A percentile compares a stretch with the other conserved stretches of the same genome.
Evolutionary conservation across 1,140 invertebrate genomes (phyloP).

Genomic region (Marisa cornuarietis): DNA sequence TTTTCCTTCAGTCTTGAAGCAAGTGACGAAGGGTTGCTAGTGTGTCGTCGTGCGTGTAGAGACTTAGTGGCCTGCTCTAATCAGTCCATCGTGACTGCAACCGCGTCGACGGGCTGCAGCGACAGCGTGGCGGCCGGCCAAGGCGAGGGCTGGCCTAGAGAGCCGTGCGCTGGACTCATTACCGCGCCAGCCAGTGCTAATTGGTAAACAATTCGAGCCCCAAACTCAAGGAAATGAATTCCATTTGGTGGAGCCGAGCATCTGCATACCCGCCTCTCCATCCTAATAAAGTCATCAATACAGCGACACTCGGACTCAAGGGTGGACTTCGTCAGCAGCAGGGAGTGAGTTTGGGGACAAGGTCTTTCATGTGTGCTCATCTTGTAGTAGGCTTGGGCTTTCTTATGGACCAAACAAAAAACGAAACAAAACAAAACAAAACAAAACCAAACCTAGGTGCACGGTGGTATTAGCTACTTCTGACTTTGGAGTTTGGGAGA

Average conservation of each 20-base stretch:
- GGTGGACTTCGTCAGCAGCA: conserved; percentile 10
- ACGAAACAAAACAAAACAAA: too few species aligned
- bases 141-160: neutral
- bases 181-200: conserved; percentile 11
- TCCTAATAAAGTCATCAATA: conserved; percentile 25
- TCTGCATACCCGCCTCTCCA: conserved; percentile 26
- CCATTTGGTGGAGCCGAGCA: conserved; percentile 23
- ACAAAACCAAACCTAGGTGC: too few species aligned
- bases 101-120: neutral
- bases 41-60: too few species aligned
- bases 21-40: too few species aligned
- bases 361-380: too few species aligned
- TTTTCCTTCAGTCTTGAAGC: too few species aligned
- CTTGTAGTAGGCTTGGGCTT: too few species aligned
- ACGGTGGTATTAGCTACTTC: too few species aligned
- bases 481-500: too few species aligned
- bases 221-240: conserved; percentile 25
- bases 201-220: conserved; percentile 21
- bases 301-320: conserved; percentile 10
- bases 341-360: too few species aligned
- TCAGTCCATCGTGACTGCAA: conserved; percentile 15
- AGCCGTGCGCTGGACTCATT: conserved; percentile 14
- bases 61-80: neutral
- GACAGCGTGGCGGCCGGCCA: neutral
- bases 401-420: too few species aligned